A percentile compares a stretch with the other conserved stretches of the same genome.
Evolutionary conservation across 1,140 invertebrate genomes (phyloP).

Genomic region (Lithobius niger): DNA sequence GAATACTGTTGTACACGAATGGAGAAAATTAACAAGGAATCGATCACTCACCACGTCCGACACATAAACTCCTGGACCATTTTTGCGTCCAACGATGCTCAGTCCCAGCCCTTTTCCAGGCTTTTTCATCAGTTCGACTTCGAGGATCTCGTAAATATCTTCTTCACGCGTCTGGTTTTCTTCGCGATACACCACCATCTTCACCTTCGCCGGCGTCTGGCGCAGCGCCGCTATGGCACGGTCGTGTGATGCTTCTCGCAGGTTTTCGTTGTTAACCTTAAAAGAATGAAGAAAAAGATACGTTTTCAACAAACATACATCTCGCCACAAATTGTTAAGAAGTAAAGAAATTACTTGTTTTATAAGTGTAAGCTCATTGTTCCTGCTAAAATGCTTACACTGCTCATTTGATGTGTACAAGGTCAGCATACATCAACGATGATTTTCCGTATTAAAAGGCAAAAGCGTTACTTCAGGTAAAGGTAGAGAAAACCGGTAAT

Average conservation of each 20-base stretch:
- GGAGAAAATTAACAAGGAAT: too few species aligned
- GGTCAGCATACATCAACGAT: too few species aligned
- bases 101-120: conserved; percentile 83
- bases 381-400: too few species aligned
- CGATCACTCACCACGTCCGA: conserved; percentile 74
- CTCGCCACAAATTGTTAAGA: not conserved
- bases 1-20: too few species aligned
- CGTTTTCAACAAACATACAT: not conserved
- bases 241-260: conserved; percentile 50
- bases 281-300: conserved; percentile 4
- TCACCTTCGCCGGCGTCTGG: conserved; percentile 57
- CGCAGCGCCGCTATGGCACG: conserved; percentile 52
- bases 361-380: too few species aligned
- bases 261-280: conserved; percentile 50
- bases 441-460: too few species aligned
- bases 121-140: conserved; percentile 83
- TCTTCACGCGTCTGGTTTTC: conserved; percentile 50
- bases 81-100: conserved; percentile 72
- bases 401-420: too few species aligned
- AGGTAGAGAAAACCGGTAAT: too few species aligned
- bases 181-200: conserved; percentile 77
- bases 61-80: conserved; percentile 80
- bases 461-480: too few species aligned
- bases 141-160: conserved; percentile 61
- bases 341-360: too few species aligned